A percentile compares a stretch with the other conserved stretches of the same genome.
Conservation (phyloP, 2,888 invertebrate genomes). For the Holacanthella duospinosa region DNA sequence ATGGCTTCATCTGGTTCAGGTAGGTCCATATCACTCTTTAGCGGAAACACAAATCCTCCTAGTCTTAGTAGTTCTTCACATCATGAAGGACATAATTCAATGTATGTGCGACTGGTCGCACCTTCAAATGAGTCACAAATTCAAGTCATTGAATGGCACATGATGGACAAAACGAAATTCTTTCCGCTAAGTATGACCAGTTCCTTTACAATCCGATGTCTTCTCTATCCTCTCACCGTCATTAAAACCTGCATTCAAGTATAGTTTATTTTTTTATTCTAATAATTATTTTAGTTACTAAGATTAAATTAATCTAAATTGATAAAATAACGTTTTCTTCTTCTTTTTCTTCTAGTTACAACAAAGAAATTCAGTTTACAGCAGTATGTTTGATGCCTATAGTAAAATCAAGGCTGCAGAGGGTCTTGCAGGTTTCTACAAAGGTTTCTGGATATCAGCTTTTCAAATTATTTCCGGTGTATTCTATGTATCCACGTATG, state of each 20-base stretch:
- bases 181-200: slow-evolving; percentile 85
- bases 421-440: slow-evolving; percentile 75
- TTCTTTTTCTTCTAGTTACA: slow-evolving; percentile 34
- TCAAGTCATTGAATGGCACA: slow-evolving; percentile 76
- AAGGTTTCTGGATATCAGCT: slow-evolving; percentile 91
- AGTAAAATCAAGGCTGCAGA: slow-evolving; percentile 73
- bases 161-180: slow-evolving; percentile 94
- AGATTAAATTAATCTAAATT: slow-evolving; percentile 50
- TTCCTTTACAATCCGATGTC: slow-evolving; percentile 62
- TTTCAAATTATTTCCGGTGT: slow-evolving; percentile 76
- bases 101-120: not conserved
- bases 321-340: too few relatives aligned
- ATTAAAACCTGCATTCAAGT: slow-evolving; percentile 87
- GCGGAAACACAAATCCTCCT: not conserved
- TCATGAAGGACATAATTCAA: not conserved
- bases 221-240: slow-evolving; percentile 82
- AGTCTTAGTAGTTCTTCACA: not conserved
- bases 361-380: slow-evolving; percentile 39
- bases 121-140: slow-evolving; percentile 13
- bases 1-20: too few relatives aligned
- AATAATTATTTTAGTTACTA: slow-evolving; percentile 45
- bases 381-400: slow-evolving; percentile 71
- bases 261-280: slow-evolving; percentile 48
- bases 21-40: not conserved
- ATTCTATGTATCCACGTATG: slow-evolving; percentile 83